Base-by-base conservation (phyloP, 1,140 invertebrate species). In the Harlomillsia oculata region DNA sequence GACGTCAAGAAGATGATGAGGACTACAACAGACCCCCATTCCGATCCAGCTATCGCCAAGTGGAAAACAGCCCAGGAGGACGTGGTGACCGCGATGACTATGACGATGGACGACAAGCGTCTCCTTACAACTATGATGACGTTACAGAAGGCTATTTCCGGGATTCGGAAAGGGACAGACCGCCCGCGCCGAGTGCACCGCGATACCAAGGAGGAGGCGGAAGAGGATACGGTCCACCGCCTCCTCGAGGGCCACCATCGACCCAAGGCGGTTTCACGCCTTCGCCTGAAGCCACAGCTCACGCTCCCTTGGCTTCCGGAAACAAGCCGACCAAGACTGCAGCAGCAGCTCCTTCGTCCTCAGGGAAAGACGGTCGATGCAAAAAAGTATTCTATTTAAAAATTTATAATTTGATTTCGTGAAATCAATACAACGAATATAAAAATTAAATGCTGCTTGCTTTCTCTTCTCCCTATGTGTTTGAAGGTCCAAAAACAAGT, bases 1-100 rank as follows among this genome's bases (percentile, higher is more conserved):
- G 45, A 21, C 30, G 63, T 37, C 30, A 57, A 20, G 40, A 39
- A 4, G 36, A 60, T 30, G 41, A 52, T 9, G n/a, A 46, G 11
- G 51, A 51, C 16, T 21, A 52, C 28, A 30, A 14, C 29, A 9
- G 16, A 20, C 53, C 53, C n/a, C 49, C 43, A 29, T 64, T 57
- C 39, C 44, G 62, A 40, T 64, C 62, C 28, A 64, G 58, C 32
- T 60, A 60, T 25, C 44, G 58, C 32, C 58, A 64, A 56, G 55
- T 60, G 14, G 51, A 51, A 32, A 51, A 46, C 36, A 30, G 43
- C 0, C 34, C 49, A n/a, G 11, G 34, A 23, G 18, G 37, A 6
- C 14, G 29, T 14, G 36, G 44, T 16, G 37, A 52, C 37, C 3
- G 37, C 11, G 5, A 29, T 13, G 23, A n/a, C 5, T 13, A 21